phyloP scores from a whole-genome alignment of 2,888 invertebrate genomes.

The Habroteleia sp. region DNA sequence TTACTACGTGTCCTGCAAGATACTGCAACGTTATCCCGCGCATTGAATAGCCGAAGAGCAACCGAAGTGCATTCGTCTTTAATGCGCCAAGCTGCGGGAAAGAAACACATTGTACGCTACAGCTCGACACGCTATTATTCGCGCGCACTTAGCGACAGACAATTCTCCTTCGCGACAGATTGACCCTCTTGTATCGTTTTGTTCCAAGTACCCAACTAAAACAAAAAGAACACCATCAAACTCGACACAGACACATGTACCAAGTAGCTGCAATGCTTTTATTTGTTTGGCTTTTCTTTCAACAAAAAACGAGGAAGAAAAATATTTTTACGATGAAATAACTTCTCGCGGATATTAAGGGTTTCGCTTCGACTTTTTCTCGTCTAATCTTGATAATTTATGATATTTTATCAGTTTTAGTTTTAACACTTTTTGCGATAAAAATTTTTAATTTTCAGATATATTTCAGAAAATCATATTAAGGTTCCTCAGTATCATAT shows the following conservation, averaged over 20 bases:
- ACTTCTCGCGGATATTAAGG: conserved; percentile 4
- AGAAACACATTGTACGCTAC: conserved; percentile 25
- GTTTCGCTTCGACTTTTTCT: background rate
- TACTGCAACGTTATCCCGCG: conserved; percentile 28
- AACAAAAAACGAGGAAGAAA: conserved; percentile 1
- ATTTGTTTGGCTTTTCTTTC: conserved; percentile 15
- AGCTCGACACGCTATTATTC: conserved; percentile 39
- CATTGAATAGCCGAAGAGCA: conserved; percentile 33
- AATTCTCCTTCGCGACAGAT: conserved; percentile 40
- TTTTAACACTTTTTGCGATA: no score
- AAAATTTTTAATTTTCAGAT: no score
- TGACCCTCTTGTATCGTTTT: conserved; percentile 44
- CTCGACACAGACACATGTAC: conserved; percentile 8
- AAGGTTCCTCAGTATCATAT: no score
- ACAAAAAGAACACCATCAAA: conserved; percentile 17
- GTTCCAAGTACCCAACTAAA: conserved; percentile 17
- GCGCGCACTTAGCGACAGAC: conserved; percentile 39
- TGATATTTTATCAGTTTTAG: no score
- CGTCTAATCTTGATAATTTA: no score
- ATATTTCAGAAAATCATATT: no score
- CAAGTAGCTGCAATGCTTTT: background rate
- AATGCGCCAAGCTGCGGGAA: conserved; percentile 30
- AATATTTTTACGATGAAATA: conserved; percentile 12
- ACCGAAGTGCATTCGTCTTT: conserved; percentile 47
- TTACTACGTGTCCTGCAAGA: conserved; percentile 36